These are phyloP conservation scores for Microdon myrmicae DNA, from an alignment of 2,888 invertebrate species.

Conservation along the genomic window DNA sequence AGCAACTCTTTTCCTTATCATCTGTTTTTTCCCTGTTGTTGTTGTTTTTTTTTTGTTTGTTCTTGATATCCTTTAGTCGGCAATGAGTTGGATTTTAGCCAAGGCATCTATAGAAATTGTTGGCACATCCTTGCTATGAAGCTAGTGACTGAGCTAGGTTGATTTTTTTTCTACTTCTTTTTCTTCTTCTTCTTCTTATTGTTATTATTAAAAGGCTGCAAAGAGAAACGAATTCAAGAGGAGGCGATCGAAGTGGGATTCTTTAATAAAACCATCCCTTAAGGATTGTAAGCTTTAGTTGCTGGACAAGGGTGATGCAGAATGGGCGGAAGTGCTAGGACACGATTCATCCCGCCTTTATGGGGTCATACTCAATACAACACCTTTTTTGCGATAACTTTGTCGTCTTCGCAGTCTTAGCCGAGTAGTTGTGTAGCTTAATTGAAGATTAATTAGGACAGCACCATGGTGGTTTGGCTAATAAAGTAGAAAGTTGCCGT, in stretches of 20 bases:
- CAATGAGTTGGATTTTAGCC: conserved; percentile 6
- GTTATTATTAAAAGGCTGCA: too few relatives aligned
- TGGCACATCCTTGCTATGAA: conserved; percentile 1
- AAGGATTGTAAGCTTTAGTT: conserved; percentile 18
- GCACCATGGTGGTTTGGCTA: conserved; percentile 47
- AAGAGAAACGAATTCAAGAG: too few relatives aligned
- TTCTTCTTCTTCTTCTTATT: too few relatives aligned
- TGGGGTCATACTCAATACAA: conserved; percentile 24
- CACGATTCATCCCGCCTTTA: conserved; percentile 19
- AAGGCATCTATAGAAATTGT: conserved; percentile 11
- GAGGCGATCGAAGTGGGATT: conserved; percentile 22
- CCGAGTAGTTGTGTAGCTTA: conserved; percentile 54
- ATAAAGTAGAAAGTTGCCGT: conserved; percentile 36
- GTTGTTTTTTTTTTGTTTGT: too few relatives aligned
- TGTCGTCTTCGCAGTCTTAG: too few relatives aligned
- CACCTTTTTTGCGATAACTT: conserved; percentile 24
- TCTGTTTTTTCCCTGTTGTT: too few relatives aligned
- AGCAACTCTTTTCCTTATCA: too few relatives aligned
- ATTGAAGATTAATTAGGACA: conserved; percentile 56
- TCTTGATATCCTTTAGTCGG: conserved; percentile 8
- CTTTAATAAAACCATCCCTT: conserved; percentile 37
- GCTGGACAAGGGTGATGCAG: conserved; percentile 1
- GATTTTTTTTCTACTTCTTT: conserved; percentile 5
- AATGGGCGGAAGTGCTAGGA: background rate
- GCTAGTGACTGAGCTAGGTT: conserved; percentile 11